Evolutionary conservation across 2,113 vertebrate species (phyloP).

Genomic region (Leiothrix lutea): DNA sequence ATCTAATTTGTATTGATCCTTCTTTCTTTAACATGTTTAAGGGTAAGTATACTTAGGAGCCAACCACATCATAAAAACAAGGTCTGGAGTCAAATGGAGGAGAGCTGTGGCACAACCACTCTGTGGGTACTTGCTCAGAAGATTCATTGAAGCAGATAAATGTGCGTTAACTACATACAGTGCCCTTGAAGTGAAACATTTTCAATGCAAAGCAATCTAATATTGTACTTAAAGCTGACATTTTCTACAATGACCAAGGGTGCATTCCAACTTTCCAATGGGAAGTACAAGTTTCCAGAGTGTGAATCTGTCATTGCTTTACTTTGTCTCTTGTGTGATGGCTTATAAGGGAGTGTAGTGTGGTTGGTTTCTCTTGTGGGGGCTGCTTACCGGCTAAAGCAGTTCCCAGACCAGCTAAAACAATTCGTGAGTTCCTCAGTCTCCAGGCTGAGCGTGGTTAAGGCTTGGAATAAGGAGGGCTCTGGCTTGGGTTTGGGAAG

Average conservation of each 20-base stretch:
- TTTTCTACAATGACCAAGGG: background rate
- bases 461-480: too few relatives aligned
- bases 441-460: too few relatives aligned
- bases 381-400: too few relatives aligned
- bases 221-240: background rate
- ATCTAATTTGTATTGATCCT: slow-evolving; percentile 58
- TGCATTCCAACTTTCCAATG: background rate
- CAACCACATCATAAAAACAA: slow-evolving; percentile 39
- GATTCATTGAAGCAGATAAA: background rate
- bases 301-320: background rate
- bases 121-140: background rate
- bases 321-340: background rate
- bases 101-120: background rate
- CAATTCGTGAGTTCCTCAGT: too few relatives aligned
- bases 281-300: background rate
- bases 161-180: background rate
- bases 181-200: background rate
- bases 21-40: slow-evolving; percentile 49
- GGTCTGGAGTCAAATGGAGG: background rate
- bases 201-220: background rate
- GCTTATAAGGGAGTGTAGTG: background rate
- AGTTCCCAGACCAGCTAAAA: too few relatives aligned
- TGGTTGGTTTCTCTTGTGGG: too few relatives aligned
- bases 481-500: too few relatives aligned
- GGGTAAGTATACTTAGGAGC: background rate